Percentiles rank a stretch among this genome's conserved stretches.
phyloP scores from a whole-genome alignment of 2,888 invertebrate species.

The Parascotia fuliginaria region DNA sequence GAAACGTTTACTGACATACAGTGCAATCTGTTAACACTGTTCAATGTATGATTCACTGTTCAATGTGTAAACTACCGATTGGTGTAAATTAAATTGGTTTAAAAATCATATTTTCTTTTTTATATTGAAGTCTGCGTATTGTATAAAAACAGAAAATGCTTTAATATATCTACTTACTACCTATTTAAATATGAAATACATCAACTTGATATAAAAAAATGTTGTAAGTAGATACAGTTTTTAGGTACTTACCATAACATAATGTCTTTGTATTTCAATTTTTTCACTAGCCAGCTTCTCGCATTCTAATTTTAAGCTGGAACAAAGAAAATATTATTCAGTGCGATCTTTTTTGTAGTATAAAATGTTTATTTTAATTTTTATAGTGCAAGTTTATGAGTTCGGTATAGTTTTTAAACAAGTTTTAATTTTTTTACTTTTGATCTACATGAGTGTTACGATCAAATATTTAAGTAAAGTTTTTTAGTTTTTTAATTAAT shows the following conservation, averaged over 20 bases:
- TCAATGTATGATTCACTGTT: too few relatives aligned
- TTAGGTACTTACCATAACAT: constrained; percentile 95
- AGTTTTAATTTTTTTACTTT: constrained; percentile 17
- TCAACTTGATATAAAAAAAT: too few relatives aligned
- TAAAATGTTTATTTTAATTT: constrained; percentile 29
- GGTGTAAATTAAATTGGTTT: too few relatives aligned
- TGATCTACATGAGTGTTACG: constrained; percentile 26
- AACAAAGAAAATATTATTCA: constrained; percentile 63
- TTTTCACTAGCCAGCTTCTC: constrained; percentile 95
- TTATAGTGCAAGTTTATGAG: constrained; percentile 22
- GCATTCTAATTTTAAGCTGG: constrained; percentile 93
- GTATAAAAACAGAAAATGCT: too few relatives aligned
- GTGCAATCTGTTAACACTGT: too few relatives aligned
- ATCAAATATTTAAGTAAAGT: constrained; percentile 8
- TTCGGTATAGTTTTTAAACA: constrained; percentile 18
- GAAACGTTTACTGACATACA: too few relatives aligned
- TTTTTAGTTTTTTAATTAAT: constrained; percentile 1
- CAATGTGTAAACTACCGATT: too few relatives aligned
- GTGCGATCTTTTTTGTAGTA: constrained; percentile 11
- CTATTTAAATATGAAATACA: too few relatives aligned
- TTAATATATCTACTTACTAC: too few relatives aligned
- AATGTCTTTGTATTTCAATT: constrained; percentile 95
- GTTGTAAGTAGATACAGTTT: too few relatives aligned
- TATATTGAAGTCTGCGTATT: too few relatives aligned
- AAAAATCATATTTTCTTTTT: too few relatives aligned